Percentiles rank a stretch among this genome's conserved stretches.
Conservation (phyloP, 2,113 vertebrate species). For the Melozone crissalis region DNA sequence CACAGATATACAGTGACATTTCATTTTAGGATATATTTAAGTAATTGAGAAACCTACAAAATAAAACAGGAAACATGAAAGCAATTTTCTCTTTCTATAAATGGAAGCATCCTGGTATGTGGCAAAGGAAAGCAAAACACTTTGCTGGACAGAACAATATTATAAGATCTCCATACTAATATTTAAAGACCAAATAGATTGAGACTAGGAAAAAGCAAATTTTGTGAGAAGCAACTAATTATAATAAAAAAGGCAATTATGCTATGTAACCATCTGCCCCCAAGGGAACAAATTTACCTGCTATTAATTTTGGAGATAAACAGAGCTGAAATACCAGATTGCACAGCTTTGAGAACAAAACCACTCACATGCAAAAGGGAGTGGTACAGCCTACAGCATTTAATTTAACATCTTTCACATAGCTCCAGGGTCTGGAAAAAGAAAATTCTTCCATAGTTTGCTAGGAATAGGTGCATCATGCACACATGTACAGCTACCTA, state of each 20-base stretch:
- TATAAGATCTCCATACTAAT: neutral
- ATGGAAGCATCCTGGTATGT: neutral
- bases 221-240: constrained; percentile 17
- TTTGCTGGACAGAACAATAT: neutral
- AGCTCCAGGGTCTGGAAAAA: neutral
- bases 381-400: neutral
- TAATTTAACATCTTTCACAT: neutral
- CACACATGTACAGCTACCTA: neutral
- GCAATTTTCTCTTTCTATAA: neutral
- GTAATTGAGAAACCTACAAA: neutral
- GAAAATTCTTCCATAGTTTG: neutral
- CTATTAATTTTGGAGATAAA: constrained; percentile 35
- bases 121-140: neutral
- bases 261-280: constrained; percentile 42
- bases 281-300: constrained; percentile 37
- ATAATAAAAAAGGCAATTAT: neutral
- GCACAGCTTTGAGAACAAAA: neutral
- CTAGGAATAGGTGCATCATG: neutral
- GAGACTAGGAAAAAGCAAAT: neutral
- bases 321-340: constrained; percentile 11
- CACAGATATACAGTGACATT: neutral
- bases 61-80: neutral
- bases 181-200: neutral
- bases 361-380: neutral
- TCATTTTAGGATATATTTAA: neutral